Percentiles rank a stretch among this genome's conserved stretches.
Conservation (phyloP, 2,113 vertebrate species). For the Capreolus pygargus region DNA sequence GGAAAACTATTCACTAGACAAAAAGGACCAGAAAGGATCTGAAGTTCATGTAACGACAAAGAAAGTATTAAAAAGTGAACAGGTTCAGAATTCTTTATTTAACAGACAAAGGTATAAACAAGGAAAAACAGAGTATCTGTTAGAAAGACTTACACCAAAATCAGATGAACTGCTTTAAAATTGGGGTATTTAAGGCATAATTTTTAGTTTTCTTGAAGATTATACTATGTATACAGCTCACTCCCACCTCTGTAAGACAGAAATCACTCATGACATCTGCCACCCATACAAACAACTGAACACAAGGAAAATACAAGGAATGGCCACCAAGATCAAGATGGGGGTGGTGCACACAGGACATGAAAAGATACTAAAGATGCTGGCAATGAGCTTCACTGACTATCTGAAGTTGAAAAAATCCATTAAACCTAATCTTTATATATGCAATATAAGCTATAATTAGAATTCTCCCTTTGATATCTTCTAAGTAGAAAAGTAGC, state of each 20-base stretch:
- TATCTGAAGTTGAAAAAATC: background rate
- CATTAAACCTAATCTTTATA: background rate
- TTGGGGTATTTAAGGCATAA: background rate
- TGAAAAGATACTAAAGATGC: background rate
- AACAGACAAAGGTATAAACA: background rate
- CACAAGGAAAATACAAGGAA: background rate
- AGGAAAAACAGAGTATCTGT: background rate
- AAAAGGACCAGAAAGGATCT: background rate
- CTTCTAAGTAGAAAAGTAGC: background rate
- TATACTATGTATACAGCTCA: background rate
- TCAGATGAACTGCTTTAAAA: background rate
- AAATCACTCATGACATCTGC: background rate
- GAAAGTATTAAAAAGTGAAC: background rate
- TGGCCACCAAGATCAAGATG: background rate
- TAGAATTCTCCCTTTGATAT: background rate
- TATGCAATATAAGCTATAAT: background rate
- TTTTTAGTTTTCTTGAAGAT: background rate
- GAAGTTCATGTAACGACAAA: background rate
- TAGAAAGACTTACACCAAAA: background rate
- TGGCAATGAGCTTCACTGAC: background rate
- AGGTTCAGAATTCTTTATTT: background rate
- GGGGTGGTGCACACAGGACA: background rate
- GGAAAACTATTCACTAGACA: background rate
- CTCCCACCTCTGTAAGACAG: background rate
- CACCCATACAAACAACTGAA: background rate